Base-by-base conservation (phyloP, 2,797 vertebrate genomes). In the Nasua narica region DNA sequence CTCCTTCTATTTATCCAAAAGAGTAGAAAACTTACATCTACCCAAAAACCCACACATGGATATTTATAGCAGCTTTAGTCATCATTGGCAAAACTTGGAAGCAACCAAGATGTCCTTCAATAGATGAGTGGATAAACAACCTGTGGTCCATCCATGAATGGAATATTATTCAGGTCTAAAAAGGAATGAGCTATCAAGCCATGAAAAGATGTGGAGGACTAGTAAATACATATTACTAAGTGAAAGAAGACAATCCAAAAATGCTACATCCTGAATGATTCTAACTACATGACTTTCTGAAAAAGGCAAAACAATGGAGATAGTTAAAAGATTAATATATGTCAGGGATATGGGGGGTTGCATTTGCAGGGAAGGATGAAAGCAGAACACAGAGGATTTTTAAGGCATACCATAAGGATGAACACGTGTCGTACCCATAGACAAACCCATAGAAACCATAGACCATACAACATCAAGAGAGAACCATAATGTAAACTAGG, bases 381-480 rank as follows among this genome's bases (percentile, higher is more conserved):
- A 69, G 48, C 21, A 35, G 40, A 58, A 19, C 89, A 27, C 77
- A 21, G 77, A 21, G 21, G 37, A n/a, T 14, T 35, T 58, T 14
- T 3, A 35, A 50, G 65, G 65, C 11, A 15, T 16, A 43, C 62
- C 37, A 1, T 13, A 2, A 29, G 4, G 50, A 12, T 3, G 50
- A 32, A 48, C 23, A 7, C 11, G 18, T 14, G 50, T 48, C 60
- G 46, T 3, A 29, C 56, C 25, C 70, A 5, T 4, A 43, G 40
- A 72, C 40, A 46, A 29, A 8, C n/a, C 18, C 18, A 5, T 67
- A 18, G 48, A 29, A 40, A 14, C 46, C 56, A 12, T 0, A 19
- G 81, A 40, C 25, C 0, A n/a, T 1, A 3, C 18, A 1, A 8
- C 11, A 43, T 27, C 50, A n/a, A 78, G 48, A 32, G 0, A 6